phyloP scores from a whole-genome alignment of 2,113 vertebrate genomes.

The Turdus rufiventris region DNA sequence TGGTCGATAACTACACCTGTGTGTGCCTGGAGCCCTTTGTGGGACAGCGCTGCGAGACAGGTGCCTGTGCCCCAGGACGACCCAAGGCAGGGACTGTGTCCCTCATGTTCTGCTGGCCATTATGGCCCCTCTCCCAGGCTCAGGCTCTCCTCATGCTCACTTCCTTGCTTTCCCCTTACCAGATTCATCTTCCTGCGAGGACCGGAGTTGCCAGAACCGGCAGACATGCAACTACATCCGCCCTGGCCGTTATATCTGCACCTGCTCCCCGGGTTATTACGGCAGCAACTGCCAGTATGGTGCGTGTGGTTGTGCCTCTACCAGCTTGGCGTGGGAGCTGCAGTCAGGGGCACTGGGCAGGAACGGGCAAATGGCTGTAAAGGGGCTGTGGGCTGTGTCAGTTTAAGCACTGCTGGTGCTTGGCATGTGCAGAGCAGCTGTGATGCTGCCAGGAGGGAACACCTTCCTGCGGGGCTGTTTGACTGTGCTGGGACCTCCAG shows the following conservation, averaged over 20 bases:
- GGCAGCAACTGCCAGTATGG: conserved; percentile 81
- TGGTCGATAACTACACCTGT: conserved; percentile 82
- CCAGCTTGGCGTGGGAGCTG: not conserved
- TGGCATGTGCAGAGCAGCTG: accelerated
- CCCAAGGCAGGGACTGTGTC: accelerated
- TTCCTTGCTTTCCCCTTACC: not conserved
- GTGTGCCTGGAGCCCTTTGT: conserved; percentile 78
- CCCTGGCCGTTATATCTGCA: conserved; percentile 72
- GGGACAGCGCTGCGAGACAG: conserved; percentile 87
- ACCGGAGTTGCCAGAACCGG: conserved; percentile 65
- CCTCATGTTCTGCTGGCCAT: not conserved
- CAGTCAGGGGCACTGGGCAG: not conserved
- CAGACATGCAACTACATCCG: conserved; percentile 71
- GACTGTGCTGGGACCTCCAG: accelerated
- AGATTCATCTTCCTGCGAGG: conserved; percentile 62
- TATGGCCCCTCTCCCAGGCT: not conserved
- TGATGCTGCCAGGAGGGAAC: not conserved
- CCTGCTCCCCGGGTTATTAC: conserved; percentile 76
- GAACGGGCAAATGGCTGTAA: not conserved
- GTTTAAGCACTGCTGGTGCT: no score
- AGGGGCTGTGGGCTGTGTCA: not conserved
- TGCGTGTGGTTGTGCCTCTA: not conserved
- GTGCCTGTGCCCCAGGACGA: conserved; percentile 42
- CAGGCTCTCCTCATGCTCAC: not conserved
- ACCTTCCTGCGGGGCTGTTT: not conserved